Evolutionary conservation across 2,113 vertebrate genomes (phyloP).

Genomic region (Peucedramus taeniatus): DNA sequence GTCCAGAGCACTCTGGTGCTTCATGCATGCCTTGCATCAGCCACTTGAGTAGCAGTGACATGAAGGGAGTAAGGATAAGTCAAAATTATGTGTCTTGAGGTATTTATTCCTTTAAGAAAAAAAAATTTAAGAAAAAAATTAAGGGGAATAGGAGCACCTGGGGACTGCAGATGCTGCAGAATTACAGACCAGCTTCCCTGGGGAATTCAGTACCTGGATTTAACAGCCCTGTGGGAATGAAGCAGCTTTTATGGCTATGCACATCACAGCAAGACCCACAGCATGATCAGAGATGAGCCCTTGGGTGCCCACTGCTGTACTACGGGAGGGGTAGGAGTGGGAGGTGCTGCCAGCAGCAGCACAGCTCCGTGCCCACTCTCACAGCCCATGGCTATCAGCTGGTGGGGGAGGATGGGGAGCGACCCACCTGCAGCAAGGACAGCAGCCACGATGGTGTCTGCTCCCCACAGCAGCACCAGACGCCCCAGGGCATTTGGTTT

Average conservation of each 20-base stretch:
- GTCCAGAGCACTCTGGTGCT: not conserved
- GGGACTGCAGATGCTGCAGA: not conserved
- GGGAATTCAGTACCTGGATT: not conserved
- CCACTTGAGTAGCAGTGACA: not conserved
- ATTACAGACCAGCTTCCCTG: not conserved
- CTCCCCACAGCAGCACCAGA: not conserved
- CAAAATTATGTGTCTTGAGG: not conserved
- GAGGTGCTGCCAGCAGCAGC: not conserved
- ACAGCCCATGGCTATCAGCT: not conserved
- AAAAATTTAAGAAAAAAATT: not conserved
- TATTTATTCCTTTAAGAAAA: not conserved
- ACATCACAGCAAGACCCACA: not conserved
- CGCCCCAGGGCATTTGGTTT: not conserved
- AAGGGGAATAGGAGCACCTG: not conserved
- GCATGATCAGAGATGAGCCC: not conserved
- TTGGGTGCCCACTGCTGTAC: not conserved
- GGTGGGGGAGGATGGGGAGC: not conserved
- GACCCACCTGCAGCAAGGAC: not conserved
- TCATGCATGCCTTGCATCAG: not conserved
- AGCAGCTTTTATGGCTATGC: not conserved
- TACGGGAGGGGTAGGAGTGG: fast-evolving
- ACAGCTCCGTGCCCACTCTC: not conserved
- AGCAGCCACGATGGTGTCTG: fast-evolving
- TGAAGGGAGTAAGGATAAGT: not conserved
- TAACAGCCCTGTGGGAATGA: not conserved